Evolutionary conservation across 2,797 vertebrate genomes (phyloP).

Genomic region (Takifugu ocellatus): DNA sequence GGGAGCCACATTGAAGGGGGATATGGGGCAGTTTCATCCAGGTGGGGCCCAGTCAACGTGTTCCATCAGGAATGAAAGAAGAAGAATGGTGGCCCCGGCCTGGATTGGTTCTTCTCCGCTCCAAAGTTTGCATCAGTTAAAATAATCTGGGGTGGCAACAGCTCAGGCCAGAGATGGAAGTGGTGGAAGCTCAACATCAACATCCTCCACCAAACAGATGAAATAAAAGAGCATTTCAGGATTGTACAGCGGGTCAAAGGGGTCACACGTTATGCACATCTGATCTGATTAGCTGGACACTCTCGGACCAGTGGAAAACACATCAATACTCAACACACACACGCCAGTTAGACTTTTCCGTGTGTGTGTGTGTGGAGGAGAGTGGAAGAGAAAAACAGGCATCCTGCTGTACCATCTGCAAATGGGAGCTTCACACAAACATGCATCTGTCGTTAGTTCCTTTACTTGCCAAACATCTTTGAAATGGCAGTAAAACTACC

Average conservation of each 20-base stretch:
- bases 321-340: background rate
- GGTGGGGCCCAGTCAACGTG: slow-evolving; percentile 34
- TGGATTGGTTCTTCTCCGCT: no score
- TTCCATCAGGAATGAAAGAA: background rate
- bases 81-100: no score
- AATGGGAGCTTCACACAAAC: slow-evolving; percentile 28
- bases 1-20: slow-evolving; percentile 54
- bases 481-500: slow-evolving; percentile 50
- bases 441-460: slow-evolving; percentile 51
- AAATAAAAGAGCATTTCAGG: background rate
- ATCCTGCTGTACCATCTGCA: slow-evolving; percentile 49
- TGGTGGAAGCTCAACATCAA: background rate
- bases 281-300: slow-evolving; percentile 3
- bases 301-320: background rate
- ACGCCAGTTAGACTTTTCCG: slow-evolving; percentile 18
- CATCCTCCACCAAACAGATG: background rate
- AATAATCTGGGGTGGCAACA: no score
- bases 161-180: no score
- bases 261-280: background rate
- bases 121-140: no score
- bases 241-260: background rate
- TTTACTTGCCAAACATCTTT: slow-evolving; percentile 54
- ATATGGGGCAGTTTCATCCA: slow-evolving; percentile 53
- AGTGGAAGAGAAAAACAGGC: slow-evolving; percentile 16
- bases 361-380: slow-evolving; percentile 10